Evolutionary conservation across 2,888 invertebrate species (phyloP).

Genomic region (Diadromus collaris): DNA sequence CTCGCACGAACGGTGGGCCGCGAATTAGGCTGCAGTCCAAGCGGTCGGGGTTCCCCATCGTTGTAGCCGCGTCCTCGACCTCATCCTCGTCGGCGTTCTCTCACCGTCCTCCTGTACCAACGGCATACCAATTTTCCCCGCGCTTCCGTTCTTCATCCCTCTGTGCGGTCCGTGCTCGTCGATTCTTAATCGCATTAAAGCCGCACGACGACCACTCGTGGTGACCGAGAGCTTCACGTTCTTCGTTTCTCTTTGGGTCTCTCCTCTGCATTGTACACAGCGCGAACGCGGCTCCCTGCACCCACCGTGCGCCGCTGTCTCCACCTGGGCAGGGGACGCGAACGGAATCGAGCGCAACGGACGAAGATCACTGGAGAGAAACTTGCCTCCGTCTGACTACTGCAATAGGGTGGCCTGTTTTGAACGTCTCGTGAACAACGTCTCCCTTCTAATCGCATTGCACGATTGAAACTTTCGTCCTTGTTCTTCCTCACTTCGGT

Average conservation of each 20-base stretch:
- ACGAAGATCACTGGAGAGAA: not conserved
- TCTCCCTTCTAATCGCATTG: constrained; percentile 42
- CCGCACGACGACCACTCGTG: constrained; percentile 58
- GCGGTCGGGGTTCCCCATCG: constrained; percentile 56
- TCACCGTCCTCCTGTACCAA: constrained; percentile 58
- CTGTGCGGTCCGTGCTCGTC: constrained; percentile 61
- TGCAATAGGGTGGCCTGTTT: not conserved
- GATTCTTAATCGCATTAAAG: constrained; percentile 74
- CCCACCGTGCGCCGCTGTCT: not conserved
- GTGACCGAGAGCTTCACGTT: constrained; percentile 42
- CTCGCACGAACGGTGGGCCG: constrained; percentile 57
- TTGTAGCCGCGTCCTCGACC: constrained; percentile 10
- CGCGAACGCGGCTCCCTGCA: not conserved
- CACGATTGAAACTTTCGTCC: constrained; percentile 20
- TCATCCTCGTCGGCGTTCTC: constrained; percentile 31
- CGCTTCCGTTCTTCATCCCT: constrained; percentile 27
- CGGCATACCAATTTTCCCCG: constrained; percentile 73
- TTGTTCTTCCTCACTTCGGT: constrained; percentile 26
- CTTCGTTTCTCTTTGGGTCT: constrained; percentile 40
- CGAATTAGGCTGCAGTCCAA: constrained; percentile 75
- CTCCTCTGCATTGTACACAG: constrained; percentile 29
- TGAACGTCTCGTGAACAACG: constrained; percentile 14
- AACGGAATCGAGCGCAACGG: constrained; percentile 25
- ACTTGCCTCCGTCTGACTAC: not conserved
- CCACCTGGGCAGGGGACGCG: not conserved